These are phyloP conservation scores for Huso huso DNA, from an alignment of 2,797 vertebrate species.

Conservation along the genomic window DNA sequence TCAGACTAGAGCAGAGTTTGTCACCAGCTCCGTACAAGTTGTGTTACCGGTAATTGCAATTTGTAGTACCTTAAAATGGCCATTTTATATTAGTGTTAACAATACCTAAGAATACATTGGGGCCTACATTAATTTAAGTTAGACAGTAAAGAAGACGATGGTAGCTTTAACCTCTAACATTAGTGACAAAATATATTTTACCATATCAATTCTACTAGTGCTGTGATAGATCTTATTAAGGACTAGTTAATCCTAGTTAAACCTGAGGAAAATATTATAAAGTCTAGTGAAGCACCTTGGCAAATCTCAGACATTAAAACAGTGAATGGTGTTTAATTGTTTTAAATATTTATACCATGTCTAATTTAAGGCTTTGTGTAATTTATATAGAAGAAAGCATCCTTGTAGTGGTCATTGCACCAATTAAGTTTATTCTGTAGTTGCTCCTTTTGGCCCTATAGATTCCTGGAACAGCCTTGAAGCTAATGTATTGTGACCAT, in stretches of 20 bases:
- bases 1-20: too few species aligned
- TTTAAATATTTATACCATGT: too few species aligned
- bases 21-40: too few species aligned
- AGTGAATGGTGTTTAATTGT: conserved; percentile 25
- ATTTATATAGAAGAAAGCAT: too few species aligned
- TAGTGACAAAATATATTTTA: conserved; percentile 11
- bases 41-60: conserved; percentile 24
- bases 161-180: conserved; percentile 21
- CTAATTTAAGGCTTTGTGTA: too few species aligned
- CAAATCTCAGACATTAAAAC: conserved; percentile 37
- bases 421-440: too few species aligned
- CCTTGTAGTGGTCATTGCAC: too few species aligned
- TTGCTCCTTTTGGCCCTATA: too few species aligned
- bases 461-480: too few species aligned
- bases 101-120: conserved; percentile 17
- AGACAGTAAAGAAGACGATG: conserved; percentile 21
- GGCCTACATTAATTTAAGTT: conserved; percentile 29
- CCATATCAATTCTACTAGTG: conserved; percentile 32
- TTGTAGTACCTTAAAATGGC: conserved; percentile 21
- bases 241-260: conserved; percentile 21
- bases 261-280: conserved; percentile 10
- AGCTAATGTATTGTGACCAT: too few species aligned
- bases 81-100: conserved; percentile 25
- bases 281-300: conserved; percentile 28
- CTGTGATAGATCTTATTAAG: conserved; percentile 28